Evolutionary conservation across 2,797 vertebrate species (phyloP).

Genomic region (Myoxocephalus aenaeus): DNA sequence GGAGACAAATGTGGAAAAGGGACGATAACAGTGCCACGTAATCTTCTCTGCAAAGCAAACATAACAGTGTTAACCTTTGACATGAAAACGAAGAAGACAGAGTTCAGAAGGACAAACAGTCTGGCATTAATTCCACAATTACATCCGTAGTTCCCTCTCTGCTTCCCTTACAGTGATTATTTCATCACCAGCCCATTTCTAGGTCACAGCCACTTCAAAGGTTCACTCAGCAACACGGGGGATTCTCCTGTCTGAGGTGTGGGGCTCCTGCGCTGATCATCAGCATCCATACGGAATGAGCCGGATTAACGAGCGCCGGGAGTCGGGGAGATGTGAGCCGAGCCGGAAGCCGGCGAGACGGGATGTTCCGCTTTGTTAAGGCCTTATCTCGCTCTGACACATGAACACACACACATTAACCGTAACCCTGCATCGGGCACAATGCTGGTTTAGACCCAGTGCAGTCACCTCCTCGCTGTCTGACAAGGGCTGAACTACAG

Average conservation of each 20-base stretch:
- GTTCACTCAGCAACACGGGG: constrained; percentile 21
- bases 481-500: constrained; percentile 1
- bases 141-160: constrained; percentile 23
- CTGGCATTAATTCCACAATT: constrained; percentile 23
- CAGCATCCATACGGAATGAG: constrained; percentile 49
- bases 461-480: not conserved
- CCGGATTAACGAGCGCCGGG: constrained; percentile 48
- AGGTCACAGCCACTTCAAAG: constrained; percentile 62
- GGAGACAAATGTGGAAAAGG: not conserved
- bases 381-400: constrained; percentile 46
- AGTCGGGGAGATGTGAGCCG: constrained; percentile 13
- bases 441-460: constrained; percentile 7
- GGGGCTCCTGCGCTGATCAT: constrained; percentile 41
- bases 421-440: not conserved
- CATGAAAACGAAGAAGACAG: not conserved
- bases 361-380: constrained; percentile 40
- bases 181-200: constrained; percentile 55
- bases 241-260: constrained; percentile 16
- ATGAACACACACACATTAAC: constrained; percentile 13
- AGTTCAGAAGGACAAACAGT: constrained; percentile 27
- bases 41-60: constrained; percentile 4
- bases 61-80: constrained; percentile 3
- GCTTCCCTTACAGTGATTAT: constrained; percentile 21
- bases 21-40: not conserved
- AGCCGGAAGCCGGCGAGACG: constrained; percentile 39